These are phyloP conservation scores for Paramuricea clavata DNA, from an alignment of 92 coral and sea anemone species.

Conservation along the genomic window DNA sequence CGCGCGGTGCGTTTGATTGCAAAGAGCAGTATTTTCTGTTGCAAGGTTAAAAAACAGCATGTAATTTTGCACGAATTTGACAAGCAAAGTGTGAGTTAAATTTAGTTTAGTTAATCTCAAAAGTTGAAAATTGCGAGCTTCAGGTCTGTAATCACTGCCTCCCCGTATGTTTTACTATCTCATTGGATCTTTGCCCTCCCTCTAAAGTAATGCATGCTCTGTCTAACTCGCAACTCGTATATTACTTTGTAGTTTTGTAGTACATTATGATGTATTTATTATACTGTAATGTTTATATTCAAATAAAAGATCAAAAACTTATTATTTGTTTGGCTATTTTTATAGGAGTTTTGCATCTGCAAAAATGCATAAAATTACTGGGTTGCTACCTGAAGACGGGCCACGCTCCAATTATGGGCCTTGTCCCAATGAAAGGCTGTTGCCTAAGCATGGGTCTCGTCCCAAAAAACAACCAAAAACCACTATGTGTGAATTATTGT, in stretches of 20 bases:
- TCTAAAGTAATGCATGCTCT: background rate
- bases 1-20: too few species aligned
- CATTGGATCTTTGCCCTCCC: background rate
- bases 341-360: background rate
- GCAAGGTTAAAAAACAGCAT: background rate
- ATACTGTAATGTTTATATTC: background rate
- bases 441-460: background rate
- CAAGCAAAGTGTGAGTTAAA: too few species aligned
- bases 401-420: constrained; percentile 5
- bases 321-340: background rate
- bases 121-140: background rate
- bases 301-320: constrained; percentile 3
- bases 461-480: background rate
- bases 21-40: background rate
- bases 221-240: background rate
- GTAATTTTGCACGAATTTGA: background rate
- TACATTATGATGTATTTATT: background rate
- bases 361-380: background rate
- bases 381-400: background rate
- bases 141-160: background rate
- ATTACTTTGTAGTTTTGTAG: background rate
- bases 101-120: background rate
- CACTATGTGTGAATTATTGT: background rate
- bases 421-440: too few species aligned
- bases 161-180: background rate